Percentiles rank a stretch among this genome's conserved stretches.
phyloP scores from a whole-genome alignment of 2,113 vertebrate genomes.

The Mus spicilegus region DNA sequence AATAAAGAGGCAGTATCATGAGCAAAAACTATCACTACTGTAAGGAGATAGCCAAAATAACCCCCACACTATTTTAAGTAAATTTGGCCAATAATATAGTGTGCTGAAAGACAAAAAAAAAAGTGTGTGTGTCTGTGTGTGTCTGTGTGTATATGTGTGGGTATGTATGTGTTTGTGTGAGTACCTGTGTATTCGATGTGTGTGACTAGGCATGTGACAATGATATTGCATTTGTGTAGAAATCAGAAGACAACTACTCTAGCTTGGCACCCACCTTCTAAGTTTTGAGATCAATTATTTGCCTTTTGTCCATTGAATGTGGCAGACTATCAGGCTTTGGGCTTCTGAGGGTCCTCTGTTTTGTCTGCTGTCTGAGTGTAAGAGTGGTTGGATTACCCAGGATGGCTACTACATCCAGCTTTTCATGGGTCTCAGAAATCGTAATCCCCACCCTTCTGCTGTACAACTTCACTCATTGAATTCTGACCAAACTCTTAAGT shows the following conservation, averaged over 20 bases:
- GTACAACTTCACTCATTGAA: background rate
- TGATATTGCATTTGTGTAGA: background rate
- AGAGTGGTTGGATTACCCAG: background rate
- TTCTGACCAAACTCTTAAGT: background rate
- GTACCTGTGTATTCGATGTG: background rate
- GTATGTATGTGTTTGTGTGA: background rate
- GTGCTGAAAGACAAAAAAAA: background rate
- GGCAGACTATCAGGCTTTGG: rapidly evolving
- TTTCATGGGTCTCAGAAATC: background rate
- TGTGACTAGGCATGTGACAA: background rate
- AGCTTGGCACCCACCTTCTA: too few species aligned
- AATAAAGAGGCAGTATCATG: background rate
- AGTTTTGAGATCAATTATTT: background rate
- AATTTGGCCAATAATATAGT: background rate
- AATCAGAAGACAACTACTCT: background rate
- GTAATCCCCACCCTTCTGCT: background rate
- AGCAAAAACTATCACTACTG: background rate
- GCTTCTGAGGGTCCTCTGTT: background rate
- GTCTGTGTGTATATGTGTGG: too few species aligned
- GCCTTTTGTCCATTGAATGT: background rate
- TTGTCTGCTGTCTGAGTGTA: too few species aligned
- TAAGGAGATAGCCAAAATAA: background rate
- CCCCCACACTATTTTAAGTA: background rate
- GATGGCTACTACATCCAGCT: background rate
- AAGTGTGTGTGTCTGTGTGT: too few species aligned